Evolutionary conservation across 2,113 vertebrate species (phyloP).

Genomic region (Oceanodroma tethys): DNA sequence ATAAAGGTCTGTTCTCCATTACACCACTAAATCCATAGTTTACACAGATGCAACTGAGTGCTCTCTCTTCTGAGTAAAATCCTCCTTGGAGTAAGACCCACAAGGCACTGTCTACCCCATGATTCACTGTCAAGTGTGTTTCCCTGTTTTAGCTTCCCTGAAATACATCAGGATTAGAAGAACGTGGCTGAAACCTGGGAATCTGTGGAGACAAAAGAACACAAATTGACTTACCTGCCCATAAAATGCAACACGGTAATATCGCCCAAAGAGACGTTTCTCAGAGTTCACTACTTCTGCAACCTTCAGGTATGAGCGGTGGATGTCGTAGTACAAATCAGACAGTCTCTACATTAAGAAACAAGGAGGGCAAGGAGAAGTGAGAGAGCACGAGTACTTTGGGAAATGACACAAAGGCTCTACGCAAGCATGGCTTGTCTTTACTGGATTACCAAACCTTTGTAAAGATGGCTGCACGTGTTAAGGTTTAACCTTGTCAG

Average conservation of each 20-base stretch:
- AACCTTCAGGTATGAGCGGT: conserved; percentile 95
- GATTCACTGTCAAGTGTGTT: background rate
- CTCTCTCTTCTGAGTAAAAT: background rate
- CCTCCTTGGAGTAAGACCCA: background rate
- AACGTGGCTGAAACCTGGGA: background rate
- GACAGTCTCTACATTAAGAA: conserved; percentile 81
- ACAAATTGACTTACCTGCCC: conserved; percentile 84
- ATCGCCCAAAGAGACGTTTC: conserved; percentile 93
- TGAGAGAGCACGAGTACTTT: background rate
- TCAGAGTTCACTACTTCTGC: conserved; percentile 96
- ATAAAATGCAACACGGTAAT: conserved; percentile 96
- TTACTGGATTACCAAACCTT: background rate
- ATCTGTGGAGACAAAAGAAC: background rate
- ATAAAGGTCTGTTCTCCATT: background rate
- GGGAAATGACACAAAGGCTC: background rate
- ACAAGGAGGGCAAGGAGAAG: background rate
- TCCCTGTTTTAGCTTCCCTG: background rate
- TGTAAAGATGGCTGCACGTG: rapidly evolving
- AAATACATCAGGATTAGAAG: background rate
- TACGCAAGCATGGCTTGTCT: background rate
- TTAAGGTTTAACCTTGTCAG: background rate
- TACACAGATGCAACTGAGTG: background rate
- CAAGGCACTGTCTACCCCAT: background rate
- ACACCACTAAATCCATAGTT: background rate
- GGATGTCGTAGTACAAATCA: conserved; percentile 96